Conservation (phyloP, 2,888 invertebrate species). For the Entomobrya proxima region DNA sequence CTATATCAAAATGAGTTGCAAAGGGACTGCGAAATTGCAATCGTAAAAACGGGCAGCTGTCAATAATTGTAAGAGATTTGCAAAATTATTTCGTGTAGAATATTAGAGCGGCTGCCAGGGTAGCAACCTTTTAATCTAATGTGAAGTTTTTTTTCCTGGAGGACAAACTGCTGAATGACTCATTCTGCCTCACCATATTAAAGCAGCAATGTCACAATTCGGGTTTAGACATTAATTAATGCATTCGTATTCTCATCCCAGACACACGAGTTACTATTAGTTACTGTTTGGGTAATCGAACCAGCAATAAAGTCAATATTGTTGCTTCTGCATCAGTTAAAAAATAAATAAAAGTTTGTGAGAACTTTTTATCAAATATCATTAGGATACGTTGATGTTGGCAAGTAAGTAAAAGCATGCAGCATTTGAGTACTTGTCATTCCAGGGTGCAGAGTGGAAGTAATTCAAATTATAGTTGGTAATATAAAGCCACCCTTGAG, state of each 20-base stretch:
- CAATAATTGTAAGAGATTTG: neutral
- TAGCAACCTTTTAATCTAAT: neutral
- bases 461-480: slow-evolving; percentile 43
- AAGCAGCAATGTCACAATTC: too few species aligned
- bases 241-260: too few species aligned
- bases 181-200: too few species aligned
- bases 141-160: slow-evolving; percentile 6
- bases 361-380: neutral
- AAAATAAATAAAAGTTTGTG: neutral
- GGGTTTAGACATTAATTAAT: too few species aligned
- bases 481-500: slow-evolving; percentile 47
- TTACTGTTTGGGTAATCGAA: too few species aligned
- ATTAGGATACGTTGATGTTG: neutral
- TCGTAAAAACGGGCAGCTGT: slow-evolving; percentile 22
- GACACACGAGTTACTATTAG: too few species aligned
- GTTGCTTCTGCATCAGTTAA: neutral
- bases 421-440: neutral
- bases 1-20: neutral
- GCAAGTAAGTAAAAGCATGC: neutral
- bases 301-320: neutral
- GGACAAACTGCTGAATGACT: neutral
- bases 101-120: neutral
- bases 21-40: neutral
- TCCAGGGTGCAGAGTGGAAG: neutral
- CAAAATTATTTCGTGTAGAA: neutral